Evolutionary conservation across 1,140 invertebrate species (phyloP), one percentile per base, ranked within the genome.

Genomic region (Drosophila sucinea): DNA sequence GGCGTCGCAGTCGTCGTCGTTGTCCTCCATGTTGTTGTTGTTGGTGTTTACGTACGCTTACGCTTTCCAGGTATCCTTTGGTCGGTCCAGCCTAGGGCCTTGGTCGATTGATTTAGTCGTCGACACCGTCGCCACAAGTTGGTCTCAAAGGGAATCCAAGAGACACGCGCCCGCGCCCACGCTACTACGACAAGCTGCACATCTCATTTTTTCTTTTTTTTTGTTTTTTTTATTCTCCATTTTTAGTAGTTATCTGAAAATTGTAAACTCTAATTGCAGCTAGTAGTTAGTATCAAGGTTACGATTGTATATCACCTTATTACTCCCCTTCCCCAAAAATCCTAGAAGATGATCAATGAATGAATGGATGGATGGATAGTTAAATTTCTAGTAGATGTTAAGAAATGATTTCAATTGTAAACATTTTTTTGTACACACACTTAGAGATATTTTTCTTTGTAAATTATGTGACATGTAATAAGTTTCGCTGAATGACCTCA

Each of bases 61-160:
- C 62, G 64, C 70, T 58, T 76, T 75, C 30, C 72, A 62, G 73
- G 66, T 51, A 51, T 51, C 23, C 44, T 51, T 51, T 25, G 44
- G 23, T 51, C 27, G 51, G 33, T 61, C 67, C 40, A 33, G 51
- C 35, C 47, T 29, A 60, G 7, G 61, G 38, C 8, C 10, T 38
- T 60, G 73, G 55, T 60, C 38, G 11, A 68, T 33, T 44, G 10
- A 35, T 10, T 40, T 32, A 51, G 32, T 57, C 7, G 40, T 38
- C 30, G 17, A 41, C 38, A 10, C 47, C 63, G 38, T 27, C 56
- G 32, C 7, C 72, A 57, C 61, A 66, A 55, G 73, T 77, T 77
- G 54, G 73, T 90, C 89, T 89, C 87, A 76, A 90, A 90, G 87
- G 87, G 87, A 90, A 90, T 90, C 87, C 70, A 91, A 73, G 87